A percentile compares a stretch with the other conserved stretches of the same genome.
These are phyloP conservation scores for Drosophila sp. DNA, from an alignment of 1,140 invertebrate species.

Conservation along the genomic window DNA sequence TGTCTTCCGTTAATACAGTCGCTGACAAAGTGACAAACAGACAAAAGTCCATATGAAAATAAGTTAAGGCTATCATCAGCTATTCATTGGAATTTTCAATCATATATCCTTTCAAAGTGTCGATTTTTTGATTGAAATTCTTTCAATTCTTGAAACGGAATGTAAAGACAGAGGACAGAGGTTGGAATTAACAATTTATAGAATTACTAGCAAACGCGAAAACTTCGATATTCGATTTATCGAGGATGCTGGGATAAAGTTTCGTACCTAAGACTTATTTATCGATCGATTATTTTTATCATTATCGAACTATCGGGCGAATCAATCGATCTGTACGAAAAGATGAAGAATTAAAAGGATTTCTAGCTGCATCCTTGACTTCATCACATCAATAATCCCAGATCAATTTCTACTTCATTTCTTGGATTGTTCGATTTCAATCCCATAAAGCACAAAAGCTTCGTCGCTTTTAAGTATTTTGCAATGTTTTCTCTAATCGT, in stretches of 20 bases:
- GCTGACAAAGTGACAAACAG: conserved; percentile 21
- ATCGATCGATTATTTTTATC: too few relatives aligned
- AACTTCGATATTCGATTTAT: too few relatives aligned
- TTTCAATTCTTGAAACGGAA: neutral
- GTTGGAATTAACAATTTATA: too few relatives aligned
- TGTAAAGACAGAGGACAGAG: neutral
- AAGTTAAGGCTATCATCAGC: conserved; percentile 16
- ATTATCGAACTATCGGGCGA: too few relatives aligned
- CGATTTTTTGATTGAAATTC: neutral
- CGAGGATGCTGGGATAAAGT: too few relatives aligned
- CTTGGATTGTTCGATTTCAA: neutral
- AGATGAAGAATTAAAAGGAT: too few relatives aligned
- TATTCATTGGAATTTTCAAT: conserved; percentile 11
- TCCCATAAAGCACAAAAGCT: neutral
- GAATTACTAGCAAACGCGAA: too few relatives aligned
- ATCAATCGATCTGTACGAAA: too few relatives aligned
- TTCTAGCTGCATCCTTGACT: too few relatives aligned
- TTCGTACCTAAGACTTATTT: too few relatives aligned
- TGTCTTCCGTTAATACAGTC: conserved; percentile 46
- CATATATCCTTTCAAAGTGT: neutral
- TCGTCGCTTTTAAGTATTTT: neutral
- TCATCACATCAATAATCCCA: neutral
- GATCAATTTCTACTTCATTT: neutral
- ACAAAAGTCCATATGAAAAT: conserved; percentile 59
- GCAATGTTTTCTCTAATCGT: conserved; percentile 1